Percentiles rank a stretch among this genome's conserved stretches.
phyloP scores from a whole-genome alignment of 2,888 invertebrate species.

The Coelinius sp. region DNA sequence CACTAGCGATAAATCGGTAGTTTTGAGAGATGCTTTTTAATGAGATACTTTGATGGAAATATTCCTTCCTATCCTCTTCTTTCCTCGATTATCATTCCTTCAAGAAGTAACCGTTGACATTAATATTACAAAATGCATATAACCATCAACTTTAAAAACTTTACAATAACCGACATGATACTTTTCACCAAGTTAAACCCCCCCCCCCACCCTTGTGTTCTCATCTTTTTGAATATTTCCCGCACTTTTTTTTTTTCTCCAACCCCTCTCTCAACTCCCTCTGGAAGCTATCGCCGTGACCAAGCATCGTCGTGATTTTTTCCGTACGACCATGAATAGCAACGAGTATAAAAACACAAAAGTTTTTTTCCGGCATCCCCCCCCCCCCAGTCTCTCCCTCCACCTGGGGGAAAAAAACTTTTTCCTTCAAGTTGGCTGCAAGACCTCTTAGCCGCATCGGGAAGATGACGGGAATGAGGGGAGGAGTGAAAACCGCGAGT shows the following conservation, averaged over 20 bases:
- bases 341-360: constrained; percentile 63
- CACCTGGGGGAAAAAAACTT: not conserved
- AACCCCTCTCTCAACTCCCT: not conserved
- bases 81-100: not conserved
- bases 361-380: constrained; percentile 46
- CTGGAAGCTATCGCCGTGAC: constrained; percentile 43
- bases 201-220: constrained; percentile 31
- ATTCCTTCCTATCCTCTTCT: not conserved
- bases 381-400: not conserved
- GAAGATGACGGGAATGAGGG: not conserved
- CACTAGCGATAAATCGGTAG: not conserved
- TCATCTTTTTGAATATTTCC: constrained; percentile 33
- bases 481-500: not conserved
- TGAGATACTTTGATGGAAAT: not conserved
- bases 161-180: constrained; percentile 23
- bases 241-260: constrained; percentile 12
- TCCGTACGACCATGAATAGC: constrained; percentile 62
- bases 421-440: constrained; percentile 22
- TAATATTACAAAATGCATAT: constrained; percentile 14
- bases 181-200: constrained; percentile 30
- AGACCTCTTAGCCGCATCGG: constrained; percentile 15
- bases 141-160: constrained; percentile 13
- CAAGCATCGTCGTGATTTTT: constrained; percentile 57
- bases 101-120: not conserved
- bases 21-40: not conserved